Percentiles rank a stretch among this genome's conserved stretches.
These are phyloP conservation scores for Carapus acus DNA, from an alignment of 2,797 vertebrate species.

Conservation along the genomic window DNA sequence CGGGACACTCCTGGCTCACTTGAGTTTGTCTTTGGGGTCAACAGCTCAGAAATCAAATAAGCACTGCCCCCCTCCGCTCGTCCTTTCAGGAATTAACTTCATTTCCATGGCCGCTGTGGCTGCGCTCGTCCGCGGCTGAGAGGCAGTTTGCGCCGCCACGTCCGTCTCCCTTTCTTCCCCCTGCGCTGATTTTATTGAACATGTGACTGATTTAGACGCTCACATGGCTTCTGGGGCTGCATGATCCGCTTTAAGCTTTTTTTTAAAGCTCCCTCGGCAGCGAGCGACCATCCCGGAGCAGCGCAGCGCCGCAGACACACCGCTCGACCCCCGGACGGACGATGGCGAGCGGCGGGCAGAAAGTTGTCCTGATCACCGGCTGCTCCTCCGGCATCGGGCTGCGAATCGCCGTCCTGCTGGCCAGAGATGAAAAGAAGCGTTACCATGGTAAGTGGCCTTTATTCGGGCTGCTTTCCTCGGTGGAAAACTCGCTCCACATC, in stretches of 20 bases:
- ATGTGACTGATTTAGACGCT: constrained; percentile 75
- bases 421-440: constrained; percentile 80
- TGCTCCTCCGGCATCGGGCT: constrained; percentile 93
- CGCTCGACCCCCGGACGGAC: constrained; percentile 57
- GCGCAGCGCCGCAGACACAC: constrained; percentile 54
- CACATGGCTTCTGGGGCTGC: constrained; percentile 67
- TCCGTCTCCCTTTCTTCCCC: constrained; percentile 26
- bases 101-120: constrained; percentile 26
- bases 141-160: constrained; percentile 42
- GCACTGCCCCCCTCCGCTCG: constrained; percentile 52
- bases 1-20: neutral
- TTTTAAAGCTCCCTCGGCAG: constrained; percentile 62
- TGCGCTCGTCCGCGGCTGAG: too few species aligned
- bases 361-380: constrained; percentile 87
- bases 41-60: constrained; percentile 58
- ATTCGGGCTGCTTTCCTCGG: constrained; percentile 54
- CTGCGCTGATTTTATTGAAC: constrained; percentile 51
- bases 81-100: constrained; percentile 36
- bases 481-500: constrained; percentile 26
- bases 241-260: constrained; percentile 74
- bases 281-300: constrained; percentile 62
- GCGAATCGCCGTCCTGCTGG: constrained; percentile 82
- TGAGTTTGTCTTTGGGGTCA: constrained; percentile 42
- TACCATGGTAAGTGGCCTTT: constrained; percentile 82
- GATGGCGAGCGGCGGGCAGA: constrained; percentile 81